Percentiles rank a stretch among this genome's conserved stretches.
Conservation (phyloP, 2,113 vertebrate genomes). For the Osmerus eperlanus region DNA sequence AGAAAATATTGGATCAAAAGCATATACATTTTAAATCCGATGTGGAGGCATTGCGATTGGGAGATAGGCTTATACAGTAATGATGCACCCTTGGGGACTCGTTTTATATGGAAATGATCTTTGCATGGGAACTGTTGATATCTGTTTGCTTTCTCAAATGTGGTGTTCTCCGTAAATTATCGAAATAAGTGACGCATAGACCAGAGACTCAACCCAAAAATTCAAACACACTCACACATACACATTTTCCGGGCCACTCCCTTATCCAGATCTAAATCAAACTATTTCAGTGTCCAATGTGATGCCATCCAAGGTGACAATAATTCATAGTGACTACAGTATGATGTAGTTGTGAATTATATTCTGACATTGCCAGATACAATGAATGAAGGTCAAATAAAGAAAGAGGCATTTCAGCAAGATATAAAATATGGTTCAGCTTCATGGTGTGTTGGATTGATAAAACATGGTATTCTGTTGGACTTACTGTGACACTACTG, state of each 20-base stretch:
- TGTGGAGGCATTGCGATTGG: constrained; percentile 51
- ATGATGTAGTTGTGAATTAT: neutral
- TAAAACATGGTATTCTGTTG: no score
- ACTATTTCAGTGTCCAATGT: neutral
- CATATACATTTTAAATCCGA: constrained; percentile 52
- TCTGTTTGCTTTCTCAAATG: no score
- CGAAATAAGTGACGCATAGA: no score
- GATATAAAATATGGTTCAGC: no score
- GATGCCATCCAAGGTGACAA: neutral
- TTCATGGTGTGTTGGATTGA: no score
- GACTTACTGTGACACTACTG: no score
- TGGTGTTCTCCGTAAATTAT: no score
- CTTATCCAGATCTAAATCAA: no score
- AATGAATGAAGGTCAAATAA: neutral
- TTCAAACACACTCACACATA: no score
- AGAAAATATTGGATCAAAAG: constrained; percentile 60
- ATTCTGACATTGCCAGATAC: neutral
- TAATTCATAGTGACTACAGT: neutral
- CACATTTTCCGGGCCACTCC: no score
- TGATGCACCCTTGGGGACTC: neutral
- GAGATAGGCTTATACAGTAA: constrained; percentile 32
- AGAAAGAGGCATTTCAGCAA: neutral
- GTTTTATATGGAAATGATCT: neutral
- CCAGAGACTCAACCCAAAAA: no score
- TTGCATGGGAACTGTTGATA: no score